Conservation (phyloP, 2,113 vertebrate species). For the Arvicanthis niloticus region DNA sequence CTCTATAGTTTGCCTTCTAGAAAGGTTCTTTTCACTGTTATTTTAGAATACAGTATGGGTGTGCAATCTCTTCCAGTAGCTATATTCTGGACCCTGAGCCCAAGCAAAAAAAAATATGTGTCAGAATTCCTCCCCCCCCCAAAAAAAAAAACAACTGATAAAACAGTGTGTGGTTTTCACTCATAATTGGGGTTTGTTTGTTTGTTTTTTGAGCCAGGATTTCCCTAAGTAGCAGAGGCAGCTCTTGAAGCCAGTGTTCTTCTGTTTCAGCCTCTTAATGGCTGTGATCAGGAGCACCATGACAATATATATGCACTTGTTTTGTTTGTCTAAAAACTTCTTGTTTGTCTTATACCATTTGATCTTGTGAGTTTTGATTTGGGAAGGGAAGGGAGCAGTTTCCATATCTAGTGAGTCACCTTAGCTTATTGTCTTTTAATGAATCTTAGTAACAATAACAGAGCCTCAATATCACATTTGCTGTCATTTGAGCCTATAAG, state of each 20-base stretch:
- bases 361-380: not conserved
- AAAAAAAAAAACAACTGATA: not conserved
- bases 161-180: no score
- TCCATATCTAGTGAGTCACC: not conserved
- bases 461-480: not conserved
- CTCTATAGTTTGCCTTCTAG: not conserved
- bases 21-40: not conserved
- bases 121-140: no score
- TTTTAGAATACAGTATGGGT: not conserved
- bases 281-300: not conserved
- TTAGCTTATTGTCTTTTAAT: not conserved
- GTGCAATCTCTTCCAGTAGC: no score
- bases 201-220: no score
- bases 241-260: not conserved
- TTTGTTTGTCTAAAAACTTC: not conserved
- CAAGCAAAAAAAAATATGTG: not conserved
- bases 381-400: not conserved
- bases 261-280: not conserved
- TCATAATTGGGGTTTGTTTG: not conserved
- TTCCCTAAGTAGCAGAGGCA: not conserved
- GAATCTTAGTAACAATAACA: not conserved
- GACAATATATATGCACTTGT: no score
- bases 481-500: not conserved
- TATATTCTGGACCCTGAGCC: not conserved
- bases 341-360: not conserved